A percentile compares a stretch with the other conserved stretches of the same genome.
Evolutionary conservation across 2,113 vertebrate species (phyloP).

Genomic region (Neofelis nebulosa): DNA sequence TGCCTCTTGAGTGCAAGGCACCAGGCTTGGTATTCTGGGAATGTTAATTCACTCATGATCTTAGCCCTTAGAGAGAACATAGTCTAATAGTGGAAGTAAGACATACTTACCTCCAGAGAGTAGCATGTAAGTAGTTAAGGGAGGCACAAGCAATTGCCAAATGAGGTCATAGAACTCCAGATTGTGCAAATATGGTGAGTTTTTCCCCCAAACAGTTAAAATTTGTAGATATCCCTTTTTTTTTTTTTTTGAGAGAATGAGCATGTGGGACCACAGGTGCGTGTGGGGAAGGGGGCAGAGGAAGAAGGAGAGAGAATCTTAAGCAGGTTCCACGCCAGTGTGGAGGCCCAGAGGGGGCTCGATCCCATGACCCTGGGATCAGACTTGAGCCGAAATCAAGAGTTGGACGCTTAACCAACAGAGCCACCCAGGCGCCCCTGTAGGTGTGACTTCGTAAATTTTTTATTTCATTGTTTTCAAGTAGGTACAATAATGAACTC

Average conservation of each 20-base stretch:
- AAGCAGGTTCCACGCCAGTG: too few relatives aligned
- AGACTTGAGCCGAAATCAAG: too few relatives aligned
- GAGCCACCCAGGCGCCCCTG: background rate
- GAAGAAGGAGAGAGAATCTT: too few relatives aligned
- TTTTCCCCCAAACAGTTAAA: background rate
- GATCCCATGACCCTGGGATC: too few relatives aligned
- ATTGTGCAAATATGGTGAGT: background rate
- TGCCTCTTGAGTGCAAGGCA: background rate
- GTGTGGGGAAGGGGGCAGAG: too few relatives aligned
- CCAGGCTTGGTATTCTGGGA: background rate
- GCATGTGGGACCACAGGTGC: too few relatives aligned
- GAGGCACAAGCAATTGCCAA: background rate
- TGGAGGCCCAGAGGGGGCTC: too few relatives aligned
- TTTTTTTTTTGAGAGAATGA: too few relatives aligned
- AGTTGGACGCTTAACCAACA: too few relatives aligned
- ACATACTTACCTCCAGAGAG: background rate
- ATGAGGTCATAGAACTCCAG: background rate
- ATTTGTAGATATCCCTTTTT: background rate
- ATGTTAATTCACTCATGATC: background rate
- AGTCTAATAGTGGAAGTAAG: background rate
- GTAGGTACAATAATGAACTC: background rate
- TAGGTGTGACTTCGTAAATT: background rate
- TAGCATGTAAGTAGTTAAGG: background rate
- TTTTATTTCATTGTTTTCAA: constrained; percentile 45
- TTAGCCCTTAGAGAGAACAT: background rate